These are phyloP conservation scores for Villa cingulata DNA, from an alignment of 2,888 invertebrate genomes.

Conservation along the genomic window DNA sequence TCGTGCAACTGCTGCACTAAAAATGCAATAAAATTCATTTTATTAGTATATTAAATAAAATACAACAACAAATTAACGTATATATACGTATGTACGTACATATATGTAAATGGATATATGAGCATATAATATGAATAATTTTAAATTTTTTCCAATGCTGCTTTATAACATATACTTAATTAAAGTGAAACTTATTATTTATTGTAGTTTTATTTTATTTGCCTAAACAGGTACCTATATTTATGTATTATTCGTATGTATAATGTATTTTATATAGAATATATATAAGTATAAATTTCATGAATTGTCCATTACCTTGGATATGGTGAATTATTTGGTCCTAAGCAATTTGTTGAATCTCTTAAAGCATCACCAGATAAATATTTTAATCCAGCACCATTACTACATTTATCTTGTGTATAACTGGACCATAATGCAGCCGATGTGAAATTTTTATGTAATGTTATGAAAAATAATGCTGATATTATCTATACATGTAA, in stretches of 20 bases:
- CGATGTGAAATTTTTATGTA: slow-evolving; percentile 22
- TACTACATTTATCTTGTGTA: slow-evolving; percentile 39
- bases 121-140: not conserved
- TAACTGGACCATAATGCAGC: slow-evolving; percentile 32
- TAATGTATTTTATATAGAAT: no score
- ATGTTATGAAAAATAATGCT: slow-evolving; percentile 26
- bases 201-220: no score
- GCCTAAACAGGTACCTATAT: no score
- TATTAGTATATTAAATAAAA: no score
- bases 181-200: no score
- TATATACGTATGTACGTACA: not conserved
- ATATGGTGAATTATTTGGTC: slow-evolving; percentile 71
- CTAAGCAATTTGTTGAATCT: slow-evolving; percentile 62
- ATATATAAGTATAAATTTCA: no score
- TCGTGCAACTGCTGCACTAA: slow-evolving; percentile 62
- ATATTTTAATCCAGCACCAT: slow-evolving; percentile 60
- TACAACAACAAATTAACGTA: not conserved
- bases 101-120: not conserved
- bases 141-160: no score
- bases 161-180: no score
- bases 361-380: slow-evolving; percentile 77
- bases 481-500: slow-evolving; percentile 29
- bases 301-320: slow-evolving; percentile 51
- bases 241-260: no score
- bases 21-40: slow-evolving; percentile 16